A percentile compares a stretch with the other conserved stretches of the same genome.
phyloP scores from a whole-genome alignment of 2,797 vertebrate species.

The Sparidentex hasta region DNA sequence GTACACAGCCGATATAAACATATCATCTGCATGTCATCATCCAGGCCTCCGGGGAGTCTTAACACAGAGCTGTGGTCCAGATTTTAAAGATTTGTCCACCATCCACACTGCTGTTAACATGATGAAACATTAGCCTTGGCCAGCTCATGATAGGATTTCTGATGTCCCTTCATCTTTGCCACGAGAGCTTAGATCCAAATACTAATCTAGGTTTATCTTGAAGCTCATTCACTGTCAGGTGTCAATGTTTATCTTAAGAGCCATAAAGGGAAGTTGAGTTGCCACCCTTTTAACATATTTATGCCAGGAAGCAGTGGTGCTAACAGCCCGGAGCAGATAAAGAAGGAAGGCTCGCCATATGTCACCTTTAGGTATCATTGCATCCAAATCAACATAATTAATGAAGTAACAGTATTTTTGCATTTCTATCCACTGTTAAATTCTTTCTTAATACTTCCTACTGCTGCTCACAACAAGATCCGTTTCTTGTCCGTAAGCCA shows the following conservation, averaged over 20 bases:
- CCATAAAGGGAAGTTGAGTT: constrained; percentile 78
- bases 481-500: constrained; percentile 57
- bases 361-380: constrained; percentile 61
- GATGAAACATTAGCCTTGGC: constrained; percentile 47
- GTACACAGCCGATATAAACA: constrained; percentile 78
- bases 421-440: constrained; percentile 41
- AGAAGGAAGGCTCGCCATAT: constrained; percentile 72
- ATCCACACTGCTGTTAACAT: constrained; percentile 51
- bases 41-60: constrained; percentile 49
- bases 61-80: constrained; percentile 42
- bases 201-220: constrained; percentile 68
- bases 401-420: constrained; percentile 52
- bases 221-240: constrained; percentile 78
- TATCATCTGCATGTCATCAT: constrained; percentile 77
- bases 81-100: constrained; percentile 64
- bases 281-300: constrained; percentile 79
- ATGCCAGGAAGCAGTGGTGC: constrained; percentile 76
- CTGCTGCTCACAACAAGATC: constrained; percentile 43
- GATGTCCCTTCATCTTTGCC: constrained; percentile 55
- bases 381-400: constrained; percentile 68
- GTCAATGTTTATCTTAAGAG: constrained; percentile 82
- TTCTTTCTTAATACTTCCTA: constrained; percentile 16
- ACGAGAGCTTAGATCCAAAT: constrained; percentile 46
- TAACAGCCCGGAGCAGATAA: constrained; percentile 72
- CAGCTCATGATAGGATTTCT: constrained; percentile 17